Evolutionary conservation across 1,140 invertebrate species (phyloP), one percentile per base, ranked within the genome.

Genomic region (Drosophila tristis): DNA sequence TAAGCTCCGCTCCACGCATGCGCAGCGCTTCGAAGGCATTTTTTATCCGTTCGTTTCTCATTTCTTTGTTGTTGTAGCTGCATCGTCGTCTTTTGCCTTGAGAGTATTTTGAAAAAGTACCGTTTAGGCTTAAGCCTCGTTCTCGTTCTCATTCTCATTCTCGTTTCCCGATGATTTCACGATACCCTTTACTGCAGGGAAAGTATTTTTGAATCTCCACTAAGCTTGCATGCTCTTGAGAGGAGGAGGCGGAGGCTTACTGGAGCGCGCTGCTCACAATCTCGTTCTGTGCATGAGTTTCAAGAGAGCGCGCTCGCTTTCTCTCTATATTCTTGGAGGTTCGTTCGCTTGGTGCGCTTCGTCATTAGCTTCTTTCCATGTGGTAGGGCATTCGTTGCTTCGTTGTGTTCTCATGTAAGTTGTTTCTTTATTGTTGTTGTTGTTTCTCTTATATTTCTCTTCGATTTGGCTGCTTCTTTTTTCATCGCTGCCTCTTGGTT

Each of bases 1-100:
- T 80, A 79, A 79, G 77, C 71, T 79, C 77, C 57, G 77, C 71
- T 79, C 77, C 61, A 66, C 78, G 78, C 78, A 80, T 75, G 78
- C 77, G 78, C 78, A 78, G 66, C 65, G 55, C 61, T 63, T 63
- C 42, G 50, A 55, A 55, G 60, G 60, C 35, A 45, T 62, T 62
- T 62, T 62, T 61, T 53, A 51, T 60, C 29, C 45, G 45, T 23
- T 23, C 35, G 35, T 39, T 39, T 39, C 35, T 39, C 35, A 35
- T 42, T 31, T 60, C 23, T 16, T 26, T 15, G 25, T 39, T 6
- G 55, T 8, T 39, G 26, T 13, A 11, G 35, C 35, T 39, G 3
- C 11, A 39, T 13, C 35, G 11, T 35, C 35, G 35, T 39, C 35
- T 39, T 39, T 11, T 39, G 11, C 35, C 11, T 39, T 39, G 35